Conservation (phyloP, 1,140 invertebrate genomes). For the Lerema accius region DNA sequence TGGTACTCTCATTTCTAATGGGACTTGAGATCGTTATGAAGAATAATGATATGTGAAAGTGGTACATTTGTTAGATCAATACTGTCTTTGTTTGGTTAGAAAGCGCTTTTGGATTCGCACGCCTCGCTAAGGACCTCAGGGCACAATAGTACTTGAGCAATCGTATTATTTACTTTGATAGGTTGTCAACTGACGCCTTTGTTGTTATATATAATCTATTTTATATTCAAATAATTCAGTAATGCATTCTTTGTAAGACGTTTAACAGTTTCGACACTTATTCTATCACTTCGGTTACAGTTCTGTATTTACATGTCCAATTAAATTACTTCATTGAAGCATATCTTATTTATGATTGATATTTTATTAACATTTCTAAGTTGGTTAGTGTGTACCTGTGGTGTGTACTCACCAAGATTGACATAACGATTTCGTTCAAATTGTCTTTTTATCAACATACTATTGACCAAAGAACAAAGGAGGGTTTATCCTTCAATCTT, state of each 20-base stretch:
- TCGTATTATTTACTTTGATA: slow-evolving; percentile 18
- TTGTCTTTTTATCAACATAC: neutral
- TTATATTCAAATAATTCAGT: neutral
- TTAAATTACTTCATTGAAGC: too few relatives aligned
- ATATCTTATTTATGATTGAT: too few relatives aligned
- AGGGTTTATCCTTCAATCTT: neutral
- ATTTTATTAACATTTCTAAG: neutral
- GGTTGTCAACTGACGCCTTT: slow-evolving; percentile 13
- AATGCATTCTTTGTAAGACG: too few relatives aligned
- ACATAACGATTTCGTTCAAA: too few relatives aligned
- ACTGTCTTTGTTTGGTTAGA: slow-evolving; percentile 37
- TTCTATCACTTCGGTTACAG: too few relatives aligned
- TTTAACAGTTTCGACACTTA: too few relatives aligned
- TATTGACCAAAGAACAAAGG: too few relatives aligned
- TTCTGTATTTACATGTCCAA: too few relatives aligned
- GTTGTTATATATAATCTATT: neutral
- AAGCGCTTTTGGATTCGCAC: slow-evolving; percentile 34
- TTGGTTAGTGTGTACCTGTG: too few relatives aligned
- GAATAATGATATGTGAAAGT: slow-evolving; percentile 49
- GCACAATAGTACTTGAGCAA: slow-evolving; percentile 21
- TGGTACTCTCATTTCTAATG: slow-evolving; percentile 41
- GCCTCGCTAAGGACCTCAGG: slow-evolving; percentile 16
- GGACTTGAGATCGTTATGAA: slow-evolving; percentile 43
- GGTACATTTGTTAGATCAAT: slow-evolving; percentile 40
- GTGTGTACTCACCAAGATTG: too few relatives aligned